phyloP scores from a whole-genome alignment of 2,888 invertebrate genomes.

The Vannuccia rotundouncinata region DNA sequence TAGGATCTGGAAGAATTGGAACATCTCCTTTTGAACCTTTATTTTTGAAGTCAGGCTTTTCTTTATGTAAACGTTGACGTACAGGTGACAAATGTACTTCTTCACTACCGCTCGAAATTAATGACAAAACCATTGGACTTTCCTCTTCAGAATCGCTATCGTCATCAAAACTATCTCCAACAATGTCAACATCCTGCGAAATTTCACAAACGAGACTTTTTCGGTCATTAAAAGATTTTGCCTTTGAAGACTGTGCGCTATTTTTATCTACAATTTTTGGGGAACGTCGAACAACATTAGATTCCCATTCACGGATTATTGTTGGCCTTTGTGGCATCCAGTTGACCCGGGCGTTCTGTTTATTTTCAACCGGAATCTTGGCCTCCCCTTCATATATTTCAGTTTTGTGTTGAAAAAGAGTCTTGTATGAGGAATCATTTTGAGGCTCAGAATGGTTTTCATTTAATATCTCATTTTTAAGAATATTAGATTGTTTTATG shows the following conservation, averaged over 20 bases:
- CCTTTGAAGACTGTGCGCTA: background rate
- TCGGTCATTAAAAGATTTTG: background rate
- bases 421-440: background rate
- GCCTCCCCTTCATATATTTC: background rate
- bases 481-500: background rate
- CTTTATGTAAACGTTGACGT: background rate
- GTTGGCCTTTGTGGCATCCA: background rate
- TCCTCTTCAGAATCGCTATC: background rate
- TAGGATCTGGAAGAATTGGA: background rate
- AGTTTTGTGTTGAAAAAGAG: background rate
- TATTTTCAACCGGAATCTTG: background rate
- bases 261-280: background rate
- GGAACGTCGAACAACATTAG: background rate
- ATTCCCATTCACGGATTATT: background rate
- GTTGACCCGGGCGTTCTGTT: background rate
- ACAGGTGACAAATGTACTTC: background rate
- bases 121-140: background rate
- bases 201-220: background rate
- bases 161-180: background rate
- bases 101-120: constrained; percentile 2
- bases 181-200: background rate
- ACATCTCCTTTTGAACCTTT: background rate
- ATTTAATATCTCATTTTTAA: background rate
- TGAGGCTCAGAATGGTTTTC: background rate
- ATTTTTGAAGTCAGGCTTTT: background rate